Base-by-base conservation (phyloP, 2,113 vertebrate species). In the Ceyx cyanopectus region DNA sequence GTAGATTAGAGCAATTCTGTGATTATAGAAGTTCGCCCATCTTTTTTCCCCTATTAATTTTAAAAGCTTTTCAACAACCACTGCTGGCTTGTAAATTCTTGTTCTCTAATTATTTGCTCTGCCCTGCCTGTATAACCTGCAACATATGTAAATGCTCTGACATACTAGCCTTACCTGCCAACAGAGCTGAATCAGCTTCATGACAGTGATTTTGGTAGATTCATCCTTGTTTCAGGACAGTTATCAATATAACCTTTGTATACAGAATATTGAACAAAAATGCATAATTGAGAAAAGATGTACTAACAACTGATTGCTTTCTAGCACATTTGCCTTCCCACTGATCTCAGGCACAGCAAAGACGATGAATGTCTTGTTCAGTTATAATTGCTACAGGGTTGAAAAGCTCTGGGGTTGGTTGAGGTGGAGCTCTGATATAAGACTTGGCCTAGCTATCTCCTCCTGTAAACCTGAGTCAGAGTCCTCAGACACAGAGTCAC, bases 31-130 rank as follows among this genome's bases (percentile, higher is more conserved):
- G 53, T 77, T 66, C 41, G 91, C 63, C 46, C 45, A 89, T 7
- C 24, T 78, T 63, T 86, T 93, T 93, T 91, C 11, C 41, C 9
- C 70, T 94, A 73, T 95, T 96, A 84, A 86, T 95, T 97, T 95
- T 92, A 81, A 92, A 93, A 92, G 70, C 37, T 94, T 73, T 92
- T 45, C 69, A 68, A 26, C 81, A 61, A 21, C 24, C 1, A 1
- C 40, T 93, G 34, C 68, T 86, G n/a, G 51, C 63, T 66, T 88
- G 83, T 96, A 91, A 88, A 45, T 93, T 91, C 37, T 94, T 86
- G 29, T 73, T 61, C 78, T 78, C 34, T 66, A 32, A 29, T 73
- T 93, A 74, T 63, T 94, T 91, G 63, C 60, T 77, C 27, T 75
- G 41, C 27, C 12, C 10, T 90, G 46, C 12, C 3, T 70, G n/a